Evolutionary conservation across 1,140 invertebrate species (phyloP).

Genomic region (Heliconius melpomene): DNA sequence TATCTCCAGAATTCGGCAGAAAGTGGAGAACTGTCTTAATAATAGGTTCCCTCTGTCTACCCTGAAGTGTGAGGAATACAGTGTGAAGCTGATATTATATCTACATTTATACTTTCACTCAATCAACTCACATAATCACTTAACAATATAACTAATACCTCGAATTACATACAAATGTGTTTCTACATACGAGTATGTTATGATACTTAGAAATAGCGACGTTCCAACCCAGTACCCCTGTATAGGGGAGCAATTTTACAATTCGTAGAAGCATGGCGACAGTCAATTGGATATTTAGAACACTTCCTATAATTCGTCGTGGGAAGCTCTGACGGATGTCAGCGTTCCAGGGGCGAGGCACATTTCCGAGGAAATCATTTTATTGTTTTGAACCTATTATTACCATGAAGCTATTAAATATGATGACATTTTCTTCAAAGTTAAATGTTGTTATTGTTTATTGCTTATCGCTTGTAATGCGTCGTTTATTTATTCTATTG

Average conservation of each 20-base stretch:
- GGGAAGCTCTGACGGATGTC: conserved; percentile 60
- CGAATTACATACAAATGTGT: conserved; percentile 16
- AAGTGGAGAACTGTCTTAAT: no score
- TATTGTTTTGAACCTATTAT: not conserved
- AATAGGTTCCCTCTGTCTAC: no score
- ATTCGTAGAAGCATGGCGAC: conserved; percentile 55
- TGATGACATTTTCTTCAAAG: not conserved
- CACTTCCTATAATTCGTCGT: conserved; percentile 67
- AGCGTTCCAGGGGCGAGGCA: conserved; percentile 35
- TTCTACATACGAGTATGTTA: not conserved
- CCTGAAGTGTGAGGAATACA: no score
- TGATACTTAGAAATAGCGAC: conserved; percentile 11
- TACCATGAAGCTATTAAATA: not conserved
- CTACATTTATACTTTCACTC: not conserved
- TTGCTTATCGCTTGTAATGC: not conserved
- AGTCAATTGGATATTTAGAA: conserved; percentile 58
- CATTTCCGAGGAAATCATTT: conserved; percentile 19
- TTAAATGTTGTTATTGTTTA: not conserved
- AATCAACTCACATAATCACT: no score
- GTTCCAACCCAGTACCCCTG: not conserved
- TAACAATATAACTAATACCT: not conserved
- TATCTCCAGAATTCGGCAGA: no score
- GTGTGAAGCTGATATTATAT: not conserved
- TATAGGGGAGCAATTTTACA: conserved; percentile 36
- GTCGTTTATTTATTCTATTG: not conserved